Conservation (phyloP, 2,797 vertebrate species). For the Syngnathus acus region DNA sequence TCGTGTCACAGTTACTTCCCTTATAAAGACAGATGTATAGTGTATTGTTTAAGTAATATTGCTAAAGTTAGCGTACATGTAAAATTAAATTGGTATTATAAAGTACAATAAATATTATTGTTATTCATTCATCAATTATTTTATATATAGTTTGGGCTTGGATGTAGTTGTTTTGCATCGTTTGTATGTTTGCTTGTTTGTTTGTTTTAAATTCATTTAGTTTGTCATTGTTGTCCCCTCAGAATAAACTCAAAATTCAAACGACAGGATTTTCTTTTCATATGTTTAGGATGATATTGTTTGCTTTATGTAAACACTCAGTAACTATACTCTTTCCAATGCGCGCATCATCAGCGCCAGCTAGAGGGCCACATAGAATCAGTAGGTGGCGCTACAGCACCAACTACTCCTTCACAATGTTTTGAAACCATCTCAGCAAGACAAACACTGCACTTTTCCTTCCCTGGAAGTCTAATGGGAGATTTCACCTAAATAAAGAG, state of each 20-base stretch:
- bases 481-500: conserved; percentile 67
- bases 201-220: no score
- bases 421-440: conserved; percentile 12
- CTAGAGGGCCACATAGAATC: conserved; percentile 10
- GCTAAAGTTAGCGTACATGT: neutral
- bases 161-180: neutral
- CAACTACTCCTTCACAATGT: conserved; percentile 13
- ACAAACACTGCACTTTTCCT: conserved; percentile 1
- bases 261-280: neutral
- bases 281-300: neutral
- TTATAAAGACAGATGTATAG: neutral
- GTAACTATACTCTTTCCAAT: neutral
- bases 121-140: neutral
- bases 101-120: neutral
- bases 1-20: neutral
- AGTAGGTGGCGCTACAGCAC: conserved; percentile 68
- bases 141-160: neutral
- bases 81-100: neutral
- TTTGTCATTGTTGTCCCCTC: neutral
- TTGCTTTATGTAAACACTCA: neutral
- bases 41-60: neutral
- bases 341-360: neutral
- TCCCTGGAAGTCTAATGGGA: conserved; percentile 52
- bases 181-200: neutral
- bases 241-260: neutral